Conservation (phyloP, 2,797 vertebrate species). For the Siniperca undulata region DNA sequence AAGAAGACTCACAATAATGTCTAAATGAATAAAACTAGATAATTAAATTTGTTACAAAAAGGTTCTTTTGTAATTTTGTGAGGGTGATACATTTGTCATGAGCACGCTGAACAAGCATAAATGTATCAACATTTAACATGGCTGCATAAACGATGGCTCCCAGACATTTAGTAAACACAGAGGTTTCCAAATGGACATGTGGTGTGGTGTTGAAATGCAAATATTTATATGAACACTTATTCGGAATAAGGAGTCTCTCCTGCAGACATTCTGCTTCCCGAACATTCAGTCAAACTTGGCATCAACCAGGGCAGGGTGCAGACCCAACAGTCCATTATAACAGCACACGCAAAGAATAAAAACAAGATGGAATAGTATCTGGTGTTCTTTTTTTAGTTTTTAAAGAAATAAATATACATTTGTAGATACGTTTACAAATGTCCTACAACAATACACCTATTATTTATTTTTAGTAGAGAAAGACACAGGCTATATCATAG, state of each 20-base stretch:
- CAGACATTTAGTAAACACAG: conserved; percentile 52
- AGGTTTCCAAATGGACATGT: conserved; percentile 44
- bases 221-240: conserved; percentile 59
- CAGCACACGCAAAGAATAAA: neutral
- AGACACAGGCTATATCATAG: neutral
- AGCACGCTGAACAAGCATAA: conserved; percentile 32
- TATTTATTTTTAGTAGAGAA: neutral
- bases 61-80: neutral
- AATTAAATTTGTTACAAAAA: neutral
- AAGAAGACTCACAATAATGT: neutral
- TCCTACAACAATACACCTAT: neutral
- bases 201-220: conserved; percentile 58
- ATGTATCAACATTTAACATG: conserved; percentile 31
- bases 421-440: neutral
- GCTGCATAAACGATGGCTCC: conserved; percentile 37
- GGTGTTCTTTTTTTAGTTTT: neutral
- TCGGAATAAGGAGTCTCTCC: conserved; percentile 26
- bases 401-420: conserved; percentile 5
- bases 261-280: conserved; percentile 5
- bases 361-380: conserved; percentile 8
- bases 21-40: neutral
- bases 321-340: conserved; percentile 13
- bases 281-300: conserved; percentile 23
- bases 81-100: neutral
- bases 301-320: conserved; percentile 18